Percentiles rank a stretch among this genome's conserved stretches.
phyloP scores from a whole-genome alignment of 2,113 vertebrate genomes.

The Crypturellus undulatus region DNA sequence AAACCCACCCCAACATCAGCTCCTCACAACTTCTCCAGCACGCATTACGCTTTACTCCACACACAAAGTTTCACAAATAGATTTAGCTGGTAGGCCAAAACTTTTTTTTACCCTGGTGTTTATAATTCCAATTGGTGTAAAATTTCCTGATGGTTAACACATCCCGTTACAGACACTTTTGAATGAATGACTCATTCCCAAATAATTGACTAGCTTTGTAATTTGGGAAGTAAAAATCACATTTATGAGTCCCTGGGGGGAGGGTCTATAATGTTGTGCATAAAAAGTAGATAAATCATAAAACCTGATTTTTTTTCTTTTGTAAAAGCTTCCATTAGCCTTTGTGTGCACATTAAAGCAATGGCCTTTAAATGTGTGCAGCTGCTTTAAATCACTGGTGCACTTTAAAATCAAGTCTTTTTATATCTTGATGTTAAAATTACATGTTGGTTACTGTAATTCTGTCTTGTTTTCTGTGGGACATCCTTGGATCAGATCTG shows the following conservation, averaged over 20 bases:
- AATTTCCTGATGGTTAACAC: slow-evolving; percentile 86
- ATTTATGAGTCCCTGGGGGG: slow-evolving; percentile 80
- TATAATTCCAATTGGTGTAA: slow-evolving; percentile 87
- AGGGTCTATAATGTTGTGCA: slow-evolving; percentile 76
- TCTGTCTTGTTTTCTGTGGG: slow-evolving; percentile 71
- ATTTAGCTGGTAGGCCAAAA: slow-evolving; percentile 51
- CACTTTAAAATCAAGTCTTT: slow-evolving; percentile 69
- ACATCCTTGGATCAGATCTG: slow-evolving; percentile 41
- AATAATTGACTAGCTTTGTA: slow-evolving; percentile 83
- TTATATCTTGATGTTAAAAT: slow-evolving; percentile 79
- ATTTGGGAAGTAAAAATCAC: slow-evolving; percentile 83
- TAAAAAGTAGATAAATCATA: slow-evolving; percentile 86
- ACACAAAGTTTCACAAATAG: slow-evolving; percentile 49
- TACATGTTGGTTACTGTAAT: slow-evolving; percentile 77
- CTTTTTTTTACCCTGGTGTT: slow-evolving; percentile 77
- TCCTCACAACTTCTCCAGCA: background rate
- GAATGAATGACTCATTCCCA: slow-evolving; percentile 81
- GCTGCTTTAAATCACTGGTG: slow-evolving; percentile 72
- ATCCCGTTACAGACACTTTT: slow-evolving; percentile 80
- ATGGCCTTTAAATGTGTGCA: slow-evolving; percentile 64
- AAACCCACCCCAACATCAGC: background rate
- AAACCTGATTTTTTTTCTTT: slow-evolving; percentile 73
- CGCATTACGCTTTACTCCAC: background rate
- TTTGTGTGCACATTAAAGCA: slow-evolving; percentile 67
- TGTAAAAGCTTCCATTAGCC: slow-evolving; percentile 80